Evolutionary conservation across 92 coral and sea anemone species (phyloP).

Genomic region (Pocillopora grandis): DNA sequence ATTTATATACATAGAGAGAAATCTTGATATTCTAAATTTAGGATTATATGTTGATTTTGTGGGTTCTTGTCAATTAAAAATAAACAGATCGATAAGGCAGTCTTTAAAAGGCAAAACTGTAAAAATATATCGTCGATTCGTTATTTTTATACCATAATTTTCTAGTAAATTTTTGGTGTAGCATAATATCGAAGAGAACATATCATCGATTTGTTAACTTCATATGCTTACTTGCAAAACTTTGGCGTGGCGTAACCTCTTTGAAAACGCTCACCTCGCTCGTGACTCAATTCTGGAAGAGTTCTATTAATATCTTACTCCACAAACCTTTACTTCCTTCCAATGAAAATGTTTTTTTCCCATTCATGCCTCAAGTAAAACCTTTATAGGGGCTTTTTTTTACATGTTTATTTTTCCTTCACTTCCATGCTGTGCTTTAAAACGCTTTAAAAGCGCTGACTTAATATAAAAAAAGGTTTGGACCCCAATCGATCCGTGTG

Average conservation of each 20-base stretch:
- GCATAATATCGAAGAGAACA: too few species aligned
- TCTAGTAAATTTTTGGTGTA: too few species aligned
- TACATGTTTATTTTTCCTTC: background rate
- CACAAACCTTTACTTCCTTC: background rate
- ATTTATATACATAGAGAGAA: background rate
- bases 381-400: background rate
- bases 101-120: background rate
- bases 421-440: conserved; percentile 7
- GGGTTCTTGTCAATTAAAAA: background rate
- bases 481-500: background rate
- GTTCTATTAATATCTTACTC: background rate
- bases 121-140: too few species aligned
- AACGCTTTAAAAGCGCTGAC: background rate
- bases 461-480: background rate
- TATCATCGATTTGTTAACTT: too few species aligned
- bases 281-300: background rate
- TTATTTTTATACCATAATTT: too few species aligned
- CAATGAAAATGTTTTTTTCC: background rate
- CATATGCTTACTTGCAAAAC: too few species aligned
- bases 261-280: background rate
- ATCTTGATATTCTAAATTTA: background rate
- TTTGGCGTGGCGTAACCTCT: background rate
- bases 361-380: background rate
- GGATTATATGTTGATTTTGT: background rate
- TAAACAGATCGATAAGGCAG: background rate